A percentile compares a stretch with the other conserved stretches of the same genome.
These are phyloP conservation scores for Orientallactaga sibirica DNA, from an alignment of 2,797 vertebrate genomes.

Conservation along the genomic window DNA sequence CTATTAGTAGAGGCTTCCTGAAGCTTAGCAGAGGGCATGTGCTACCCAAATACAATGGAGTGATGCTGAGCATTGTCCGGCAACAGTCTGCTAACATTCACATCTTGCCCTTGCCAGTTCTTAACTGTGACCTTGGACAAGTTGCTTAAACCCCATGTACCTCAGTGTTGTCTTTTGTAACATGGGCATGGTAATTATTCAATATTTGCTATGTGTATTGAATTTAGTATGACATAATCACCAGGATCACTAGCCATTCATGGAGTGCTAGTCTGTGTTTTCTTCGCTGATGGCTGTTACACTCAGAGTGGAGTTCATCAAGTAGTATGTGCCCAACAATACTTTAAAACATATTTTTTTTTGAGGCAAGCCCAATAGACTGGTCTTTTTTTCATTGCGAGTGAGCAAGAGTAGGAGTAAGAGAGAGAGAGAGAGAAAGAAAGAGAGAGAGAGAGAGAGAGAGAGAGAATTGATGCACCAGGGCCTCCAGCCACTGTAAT, in stretches of 20 bases:
- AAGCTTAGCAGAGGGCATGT: not conserved
- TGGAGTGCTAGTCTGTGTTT: not conserved
- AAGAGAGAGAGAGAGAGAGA: too few relatives aligned
- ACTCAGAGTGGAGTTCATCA: not conserved
- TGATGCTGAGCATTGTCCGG: not conserved
- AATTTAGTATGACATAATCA: not conserved
- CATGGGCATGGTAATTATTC: not conserved
- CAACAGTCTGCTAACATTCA: not conserved
- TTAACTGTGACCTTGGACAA: not conserved
- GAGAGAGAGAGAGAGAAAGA: too few relatives aligned
- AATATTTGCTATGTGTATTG: not conserved
- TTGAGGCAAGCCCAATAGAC: too few relatives aligned
- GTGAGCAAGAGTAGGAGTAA: too few relatives aligned
- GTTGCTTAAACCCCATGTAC: constrained; percentile 1
- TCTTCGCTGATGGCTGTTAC: not conserved
- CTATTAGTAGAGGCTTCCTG: not conserved
- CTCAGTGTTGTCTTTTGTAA: not conserved
- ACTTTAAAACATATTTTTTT: too few relatives aligned
- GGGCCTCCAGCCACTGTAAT: too few relatives aligned
- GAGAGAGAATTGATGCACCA: too few relatives aligned
- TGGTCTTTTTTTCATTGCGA: too few relatives aligned
- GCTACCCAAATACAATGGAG: not conserved
- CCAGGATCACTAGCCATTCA: not conserved
- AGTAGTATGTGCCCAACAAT: not conserved
- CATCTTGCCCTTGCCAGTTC: not conserved